Base-by-base conservation (phyloP, 2,888 invertebrate species). In the Chydorus sphaericus region DNA sequence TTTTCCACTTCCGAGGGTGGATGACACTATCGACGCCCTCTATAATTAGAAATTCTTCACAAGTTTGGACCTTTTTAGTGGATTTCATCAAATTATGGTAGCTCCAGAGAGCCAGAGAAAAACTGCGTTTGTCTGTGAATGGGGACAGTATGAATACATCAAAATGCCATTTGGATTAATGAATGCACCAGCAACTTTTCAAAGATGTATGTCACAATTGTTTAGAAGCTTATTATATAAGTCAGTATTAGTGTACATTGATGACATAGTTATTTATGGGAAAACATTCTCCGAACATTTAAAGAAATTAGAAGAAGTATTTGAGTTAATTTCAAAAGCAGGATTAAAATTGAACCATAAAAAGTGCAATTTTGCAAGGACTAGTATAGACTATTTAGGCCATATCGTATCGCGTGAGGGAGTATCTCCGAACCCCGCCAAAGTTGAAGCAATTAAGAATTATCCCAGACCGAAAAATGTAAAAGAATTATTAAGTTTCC, bases 51-150 rank as follows among this genome's bases (percentile, higher is more conserved):
- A 50, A 5, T 65, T 61, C 57, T 69, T 64, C 53, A 65, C 65
- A 0, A 62, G 63, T 2, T 57, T 70, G 1, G 67, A 70, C 48
- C 54, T 67, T 23, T 63, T 62, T 48, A 61, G 62, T 8, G 68
- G 66, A 1, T 67, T 64, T 65, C 65, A 64, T 56, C 68, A 68
- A 55, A 66, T 70, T 8, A 61, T 62, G 0, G 60, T 71, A 16
- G 59, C 58, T 2, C n/a, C 57, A 60, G 60, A 38, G 65, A 2
- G 65, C 66, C 1, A 60, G 62, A 20, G 62, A 62, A 38, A 3
- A 64, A 65, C 44, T 70, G 69, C 0, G 2, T 38, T 38, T 14
- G 65, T 67, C 0, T n/a, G n/a, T 36, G 29, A 29, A 31, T 18
- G 8, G 4, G 20, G 52, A 28, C 33, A 30, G 3, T 29, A 16